phyloP scores from a whole-genome alignment of 2,797 vertebrate species.

The Pantherophis vulpinus region DNA sequence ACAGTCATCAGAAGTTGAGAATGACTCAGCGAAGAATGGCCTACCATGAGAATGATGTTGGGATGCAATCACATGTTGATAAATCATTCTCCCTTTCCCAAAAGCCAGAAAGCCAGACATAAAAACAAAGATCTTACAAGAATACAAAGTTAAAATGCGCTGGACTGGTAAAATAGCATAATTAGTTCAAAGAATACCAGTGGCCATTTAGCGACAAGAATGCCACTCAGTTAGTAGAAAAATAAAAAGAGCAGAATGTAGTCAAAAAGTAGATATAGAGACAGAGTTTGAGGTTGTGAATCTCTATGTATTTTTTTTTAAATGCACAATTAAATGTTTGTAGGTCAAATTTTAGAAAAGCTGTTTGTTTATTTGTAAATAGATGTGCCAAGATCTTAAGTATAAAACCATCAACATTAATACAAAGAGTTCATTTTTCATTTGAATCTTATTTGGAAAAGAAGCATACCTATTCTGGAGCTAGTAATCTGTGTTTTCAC shows the following conservation, averaged over 20 bases:
- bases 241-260: not conserved
- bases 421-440: not conserved
- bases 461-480: not conserved
- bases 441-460: not conserved
- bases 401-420: not conserved
- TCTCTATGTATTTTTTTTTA: not conserved
- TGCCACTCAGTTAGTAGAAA: not conserved
- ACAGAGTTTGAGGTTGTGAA: not conserved
- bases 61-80: not conserved
- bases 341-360: not conserved
- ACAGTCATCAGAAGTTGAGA: not conserved
- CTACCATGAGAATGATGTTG: not conserved
- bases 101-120: not conserved
- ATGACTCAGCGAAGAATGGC: not conserved
- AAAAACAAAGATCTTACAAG: not conserved
- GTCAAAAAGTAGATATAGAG: not conserved
- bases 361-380: not conserved
- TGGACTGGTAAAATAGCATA: not conserved
- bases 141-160: not conserved
- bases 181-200: not conserved
- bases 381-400: not conserved
- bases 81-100: not conserved
- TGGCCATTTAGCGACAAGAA: not conserved
- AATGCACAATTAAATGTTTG: not conserved
- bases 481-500: not conserved